phyloP scores from a whole-genome alignment of 2,888 invertebrate species.

The Erebia ligea region DNA sequence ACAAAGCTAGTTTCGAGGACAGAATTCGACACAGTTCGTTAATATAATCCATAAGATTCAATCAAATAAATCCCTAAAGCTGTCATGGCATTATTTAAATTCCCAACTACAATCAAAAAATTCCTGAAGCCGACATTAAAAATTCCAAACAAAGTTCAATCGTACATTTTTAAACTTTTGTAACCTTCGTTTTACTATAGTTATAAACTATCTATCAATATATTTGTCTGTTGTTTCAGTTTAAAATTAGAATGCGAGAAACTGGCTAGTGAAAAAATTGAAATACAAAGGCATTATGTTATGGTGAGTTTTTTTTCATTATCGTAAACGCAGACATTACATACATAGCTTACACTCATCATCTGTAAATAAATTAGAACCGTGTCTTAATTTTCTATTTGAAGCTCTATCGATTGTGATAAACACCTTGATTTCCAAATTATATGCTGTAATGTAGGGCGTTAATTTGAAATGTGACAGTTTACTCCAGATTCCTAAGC shows the following conservation, averaged over 20 bases:
- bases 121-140: neutral
- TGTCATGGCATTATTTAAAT: conserved; percentile 6
- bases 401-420: conserved; percentile 1
- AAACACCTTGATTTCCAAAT: neutral
- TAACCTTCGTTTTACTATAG: neutral
- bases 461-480: neutral
- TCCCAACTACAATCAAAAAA: neutral
- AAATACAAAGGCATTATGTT: conserved; percentile 95
- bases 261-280: conserved; percentile 93
- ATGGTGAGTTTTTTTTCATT: conserved; percentile 86
- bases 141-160: neutral
- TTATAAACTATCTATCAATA: conserved; percentile 6
- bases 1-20: neutral
- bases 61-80: conserved; percentile 10
- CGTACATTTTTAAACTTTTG: conserved; percentile 3
- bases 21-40: neutral
- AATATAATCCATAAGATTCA: neutral
- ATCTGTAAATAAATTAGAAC: neutral
- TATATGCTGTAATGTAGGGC: neutral
- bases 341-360: neutral
- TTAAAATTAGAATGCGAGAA: conserved; percentile 95
- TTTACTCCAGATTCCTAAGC: neutral
- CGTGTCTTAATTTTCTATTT: neutral
- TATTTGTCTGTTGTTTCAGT: conserved; percentile 77
- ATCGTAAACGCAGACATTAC: neutral